Evolutionary conservation across 1,140 invertebrate species (phyloP).

Genomic region (Arctopsyche grandis): DNA sequence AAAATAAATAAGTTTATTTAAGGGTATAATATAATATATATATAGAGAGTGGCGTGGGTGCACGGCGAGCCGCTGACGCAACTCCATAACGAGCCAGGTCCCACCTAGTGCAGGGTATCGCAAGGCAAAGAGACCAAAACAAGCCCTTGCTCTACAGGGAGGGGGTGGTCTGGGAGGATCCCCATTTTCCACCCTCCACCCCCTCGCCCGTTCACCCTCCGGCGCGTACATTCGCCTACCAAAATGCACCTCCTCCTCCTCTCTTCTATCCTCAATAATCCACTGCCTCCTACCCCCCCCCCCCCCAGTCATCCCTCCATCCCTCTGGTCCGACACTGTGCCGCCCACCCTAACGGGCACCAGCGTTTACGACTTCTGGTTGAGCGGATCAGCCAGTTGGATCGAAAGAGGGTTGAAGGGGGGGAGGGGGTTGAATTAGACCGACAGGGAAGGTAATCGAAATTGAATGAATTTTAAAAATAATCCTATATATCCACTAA

Average conservation of each 20-base stretch:
- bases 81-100: slow-evolving; percentile 47
- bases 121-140: slow-evolving; percentile 55
- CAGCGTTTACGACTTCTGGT: slow-evolving; percentile 51
- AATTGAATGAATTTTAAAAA: slow-evolving; percentile 42
- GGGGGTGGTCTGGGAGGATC: background rate
- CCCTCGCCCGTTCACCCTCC: slow-evolving; percentile 16
- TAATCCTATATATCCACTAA: background rate
- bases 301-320: background rate
- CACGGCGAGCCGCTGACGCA: slow-evolving; percentile 44
- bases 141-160: slow-evolving; percentile 46
- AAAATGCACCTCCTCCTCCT: slow-evolving; percentile 8
- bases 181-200: background rate
- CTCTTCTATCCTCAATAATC: slow-evolving; percentile 26
- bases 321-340: slow-evolving; percentile 12
- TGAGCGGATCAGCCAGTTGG: slow-evolving; percentile 44
- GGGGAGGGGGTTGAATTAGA: slow-evolving; percentile 45
- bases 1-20: background rate
- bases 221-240: slow-evolving; percentile 33
- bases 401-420: too few relatives aligned
- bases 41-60: background rate
- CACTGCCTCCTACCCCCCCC: too few relatives aligned
- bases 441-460: slow-evolving; percentile 35
- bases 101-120: slow-evolving; percentile 51
- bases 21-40: too few relatives aligned
- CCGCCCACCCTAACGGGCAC: background rate